Evolutionary conservation across 1,140 invertebrate species (phyloP).

Genomic region (Cecropterus lyciades): DNA sequence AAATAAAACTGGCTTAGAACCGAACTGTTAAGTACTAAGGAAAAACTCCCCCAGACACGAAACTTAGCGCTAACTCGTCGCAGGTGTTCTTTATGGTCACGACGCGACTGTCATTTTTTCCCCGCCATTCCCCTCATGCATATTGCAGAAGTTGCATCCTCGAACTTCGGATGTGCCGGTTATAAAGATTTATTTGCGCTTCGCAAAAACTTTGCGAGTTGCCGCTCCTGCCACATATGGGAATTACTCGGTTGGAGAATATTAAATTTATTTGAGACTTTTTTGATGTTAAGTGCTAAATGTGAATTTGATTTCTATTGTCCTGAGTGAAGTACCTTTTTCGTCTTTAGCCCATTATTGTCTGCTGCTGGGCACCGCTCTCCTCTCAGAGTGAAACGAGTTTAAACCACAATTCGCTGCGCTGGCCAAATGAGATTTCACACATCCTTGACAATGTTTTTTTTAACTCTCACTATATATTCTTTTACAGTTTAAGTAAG

Average conservation of each 20-base stretch:
- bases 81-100: slow-evolving; percentile 64
- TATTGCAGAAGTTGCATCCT: slow-evolving; percentile 44
- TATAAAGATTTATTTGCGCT: slow-evolving; percentile 35
- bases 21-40: slow-evolving; percentile 18
- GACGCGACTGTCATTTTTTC: slow-evolving; percentile 50
- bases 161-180: slow-evolving; percentile 27
- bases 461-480: too few relatives aligned
- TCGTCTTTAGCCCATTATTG: too few relatives aligned
- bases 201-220: slow-evolving; percentile 33
- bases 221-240: slow-evolving; percentile 9
- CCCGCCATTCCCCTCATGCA: slow-evolving; percentile 45
- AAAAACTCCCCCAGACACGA: slow-evolving; percentile 59
- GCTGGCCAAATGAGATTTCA: too few relatives aligned
- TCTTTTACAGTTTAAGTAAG: too few relatives aligned
- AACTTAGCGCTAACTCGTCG: slow-evolving; percentile 58
- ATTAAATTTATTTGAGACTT: slow-evolving; percentile 9
- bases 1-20: slow-evolving; percentile 14
- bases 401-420: too few relatives aligned
- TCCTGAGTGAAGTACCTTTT: too few relatives aligned
- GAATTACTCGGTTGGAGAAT: slow-evolving; percentile 16
- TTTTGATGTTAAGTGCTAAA: neutral
- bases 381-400: too few relatives aligned
- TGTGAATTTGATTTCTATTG: too few relatives aligned
- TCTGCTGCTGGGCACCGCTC: too few relatives aligned
- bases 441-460: too few relatives aligned